Base-by-base conservation (phyloP, 2,797 vertebrate species). In the Echiichthys vipera region DNA sequence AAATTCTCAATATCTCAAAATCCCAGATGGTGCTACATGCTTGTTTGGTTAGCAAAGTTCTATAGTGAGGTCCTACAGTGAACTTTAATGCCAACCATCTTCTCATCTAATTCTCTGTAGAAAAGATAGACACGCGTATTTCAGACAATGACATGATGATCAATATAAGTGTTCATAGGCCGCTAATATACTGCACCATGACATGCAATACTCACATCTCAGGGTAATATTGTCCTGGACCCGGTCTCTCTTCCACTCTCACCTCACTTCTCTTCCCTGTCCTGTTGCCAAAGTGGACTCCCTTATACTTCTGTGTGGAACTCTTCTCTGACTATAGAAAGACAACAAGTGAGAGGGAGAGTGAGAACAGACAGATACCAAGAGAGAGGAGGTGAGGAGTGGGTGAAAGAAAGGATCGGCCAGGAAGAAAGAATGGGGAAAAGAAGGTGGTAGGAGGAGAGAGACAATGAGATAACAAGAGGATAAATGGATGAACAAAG, bases 231-330 rank as follows among this genome's bases (percentile, higher is more conserved):
- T 94, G 80, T 76, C 88, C 93, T 24, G 92, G 94, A 64, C 91
- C 92, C 10, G 94, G 93, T 58, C 88, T 85, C 0, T 83, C 84
- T 3, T 66, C 54, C 57, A 83, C 56, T 27, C 32, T 88, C 71
- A 62, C 39, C 50, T 81, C 66, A 5, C 20, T 56, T 74, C 92
- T 86, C 65, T 61, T 86, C 62, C 76, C 92, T 3, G 89, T 92
- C 90, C 84, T 87, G 69, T 87, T 91, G 51, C 91, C 91, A 80
- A 95, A 95, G 66, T 93, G 90, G 62, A 93, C 76, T 3, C 94
- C 93, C 91, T 92, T 94, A 78, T 93, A 94, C 72, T 88, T 93
- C 45, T 87, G 81, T 3, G 69, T 59, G 46, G 87, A 84, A 27
- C 46, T 83, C 49, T 12, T 56, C 56, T 89, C 88, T 17, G 66